Evolutionary conservation across 2,888 invertebrate genomes (phyloP).

Genomic region (Mimumesa dahlbomi): DNA sequence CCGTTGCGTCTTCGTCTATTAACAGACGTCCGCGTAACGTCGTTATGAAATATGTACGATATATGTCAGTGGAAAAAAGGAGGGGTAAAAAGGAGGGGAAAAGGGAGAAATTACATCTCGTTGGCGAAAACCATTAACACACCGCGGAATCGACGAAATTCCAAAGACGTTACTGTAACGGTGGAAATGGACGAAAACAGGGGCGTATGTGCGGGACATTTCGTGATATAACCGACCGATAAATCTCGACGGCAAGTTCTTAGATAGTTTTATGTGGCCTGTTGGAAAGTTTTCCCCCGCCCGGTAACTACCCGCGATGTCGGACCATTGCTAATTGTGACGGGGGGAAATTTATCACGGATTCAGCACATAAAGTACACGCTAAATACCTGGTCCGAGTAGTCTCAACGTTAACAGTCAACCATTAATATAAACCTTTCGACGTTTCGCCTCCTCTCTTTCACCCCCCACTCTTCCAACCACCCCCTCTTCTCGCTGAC

Average conservation of each 20-base stretch:
- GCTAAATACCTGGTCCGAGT: not conserved
- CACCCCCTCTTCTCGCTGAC: no score
- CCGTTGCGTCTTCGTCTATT: no score
- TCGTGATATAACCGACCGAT: slow-evolving; percentile 11
- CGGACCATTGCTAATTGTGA: slow-evolving; percentile 28
- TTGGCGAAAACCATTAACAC: no score
- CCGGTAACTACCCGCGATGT: slow-evolving; percentile 18
- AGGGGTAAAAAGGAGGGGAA: no score
- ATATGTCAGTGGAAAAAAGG: no score
- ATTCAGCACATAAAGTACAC: slow-evolving; percentile 11
- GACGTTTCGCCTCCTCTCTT: not conserved
- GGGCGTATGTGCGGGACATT: not conserved
- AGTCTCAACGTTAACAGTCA: not conserved
- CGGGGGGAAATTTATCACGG: slow-evolving; percentile 29
- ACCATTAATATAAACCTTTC: not conserved
- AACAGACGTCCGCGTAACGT: no score
- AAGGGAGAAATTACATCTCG: no score
- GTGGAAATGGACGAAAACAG: slow-evolving; percentile 12
- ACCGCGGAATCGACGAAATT: no score
- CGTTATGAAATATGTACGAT: no score
- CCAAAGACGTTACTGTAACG: not conserved
- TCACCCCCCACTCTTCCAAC: no score
- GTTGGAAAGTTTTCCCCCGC: slow-evolving; percentile 29
- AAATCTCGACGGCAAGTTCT: slow-evolving; percentile 38
- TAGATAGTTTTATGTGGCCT: slow-evolving; percentile 39